phyloP scores from a whole-genome alignment of 2,113 vertebrate genomes.

The Axis porcinus region DNA sequence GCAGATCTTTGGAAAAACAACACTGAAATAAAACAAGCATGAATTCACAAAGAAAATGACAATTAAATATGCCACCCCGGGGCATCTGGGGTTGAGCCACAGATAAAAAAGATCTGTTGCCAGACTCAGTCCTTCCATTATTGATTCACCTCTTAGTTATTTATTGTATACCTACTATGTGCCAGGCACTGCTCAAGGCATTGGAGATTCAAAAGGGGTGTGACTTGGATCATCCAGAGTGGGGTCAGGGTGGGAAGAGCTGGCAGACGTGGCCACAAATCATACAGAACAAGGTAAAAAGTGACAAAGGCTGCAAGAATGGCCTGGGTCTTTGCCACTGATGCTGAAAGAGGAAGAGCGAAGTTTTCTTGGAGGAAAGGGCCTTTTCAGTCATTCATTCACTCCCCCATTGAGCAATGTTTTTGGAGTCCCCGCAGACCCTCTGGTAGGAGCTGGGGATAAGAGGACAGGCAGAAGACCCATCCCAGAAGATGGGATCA shows the following conservation, averaged over 20 bases:
- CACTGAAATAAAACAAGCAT: slow-evolving; percentile 24
- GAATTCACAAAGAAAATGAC: slow-evolving; percentile 23
- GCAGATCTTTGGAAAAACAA: slow-evolving; percentile 16
- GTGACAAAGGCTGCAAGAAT: neutral
- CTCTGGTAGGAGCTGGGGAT: neutral
- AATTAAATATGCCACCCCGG: neutral
- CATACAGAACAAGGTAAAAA: neutral
- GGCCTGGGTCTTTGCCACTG: rapidly evolving
- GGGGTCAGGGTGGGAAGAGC: rapidly evolving
- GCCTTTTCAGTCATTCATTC: neutral
- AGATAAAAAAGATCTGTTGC: neutral
- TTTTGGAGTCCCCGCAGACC: neutral
- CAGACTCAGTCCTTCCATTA: neutral
- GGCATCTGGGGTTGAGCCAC: neutral
- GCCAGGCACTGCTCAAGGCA: neutral
- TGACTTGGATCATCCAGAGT: neutral
- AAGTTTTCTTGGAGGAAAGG: neutral
- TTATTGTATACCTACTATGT: neutral
- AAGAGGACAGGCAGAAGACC: too few relatives aligned
- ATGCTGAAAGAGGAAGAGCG: neutral
- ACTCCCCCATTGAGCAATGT: too few relatives aligned
- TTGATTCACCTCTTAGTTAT: neutral
- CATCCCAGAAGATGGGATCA: neutral
- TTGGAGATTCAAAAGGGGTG: neutral
- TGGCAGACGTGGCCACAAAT: neutral